Base-by-base conservation (phyloP, 1,140 invertebrate genomes). In the Aporrectodea caliginosa region DNA sequence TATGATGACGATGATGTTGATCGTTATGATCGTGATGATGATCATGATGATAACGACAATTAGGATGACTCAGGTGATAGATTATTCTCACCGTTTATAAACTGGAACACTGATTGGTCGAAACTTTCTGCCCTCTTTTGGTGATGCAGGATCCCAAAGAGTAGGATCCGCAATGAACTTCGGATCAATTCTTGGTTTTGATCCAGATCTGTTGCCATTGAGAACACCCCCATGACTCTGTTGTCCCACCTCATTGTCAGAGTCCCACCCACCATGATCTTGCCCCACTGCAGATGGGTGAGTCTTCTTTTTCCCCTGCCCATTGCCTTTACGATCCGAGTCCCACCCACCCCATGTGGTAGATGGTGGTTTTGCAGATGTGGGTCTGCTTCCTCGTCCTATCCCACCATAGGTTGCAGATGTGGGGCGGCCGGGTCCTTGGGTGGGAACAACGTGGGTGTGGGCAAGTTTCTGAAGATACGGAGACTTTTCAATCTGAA, bases 181-280 rank as follows among this genome's bases (percentile, higher is more conserved):
- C 31, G 85, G 81, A 82, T 88, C 86, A 78, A 88, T 87, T 78
- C 86, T 88, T 16, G 86, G 87, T 82, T 85, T 87, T n/a, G n/a
- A n/a, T 77, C 74, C 77, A 31, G 77, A 33, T 58, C 22, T 58
- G 6, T 58, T n/a, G n/a, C n/a, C n/a, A n/a, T n/a, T n/a, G n/a
- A n/a, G n/a, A n/a, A n/a, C n/a, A n/a, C n/a, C n/a, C n/a, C n/a
- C n/a, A n/a, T n/a, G n/a, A n/a, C n/a, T n/a, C n/a, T n/a, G n/a
- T n/a, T n/a, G n/a, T n/a, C n/a, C 43, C 43, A 12, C 6, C 22
- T 58, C 43, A 22, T 58, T 58, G 22, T 58, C 6, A 58, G 43
- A 12, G 43, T 58, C 43, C 43, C 43, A 58, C 6, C 22, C 22
- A 22, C 43, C 43, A 58, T 58, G 71, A 32, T 72, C 58, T 69